These are phyloP conservation scores for Phasianus colchicus DNA, from an alignment of 2,113 vertebrate species.

Conservation along the genomic window DNA sequence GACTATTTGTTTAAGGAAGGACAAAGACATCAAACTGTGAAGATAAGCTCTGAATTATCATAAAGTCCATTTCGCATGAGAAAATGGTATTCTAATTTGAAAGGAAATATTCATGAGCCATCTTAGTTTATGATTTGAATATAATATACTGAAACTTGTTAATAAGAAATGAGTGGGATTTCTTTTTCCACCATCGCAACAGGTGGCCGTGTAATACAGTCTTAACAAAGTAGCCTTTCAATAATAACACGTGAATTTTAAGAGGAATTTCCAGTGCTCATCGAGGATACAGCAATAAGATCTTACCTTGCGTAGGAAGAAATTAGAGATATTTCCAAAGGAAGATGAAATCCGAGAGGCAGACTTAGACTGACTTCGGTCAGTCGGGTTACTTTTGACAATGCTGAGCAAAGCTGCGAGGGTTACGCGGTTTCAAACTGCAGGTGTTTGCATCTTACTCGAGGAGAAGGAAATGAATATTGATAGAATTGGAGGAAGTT, in stretches of 20 bases:
- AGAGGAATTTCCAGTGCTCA: not conserved
- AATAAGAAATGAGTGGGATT: not conserved
- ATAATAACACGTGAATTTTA: constrained; percentile 5
- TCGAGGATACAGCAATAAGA: not conserved
- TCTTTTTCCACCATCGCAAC: not conserved
- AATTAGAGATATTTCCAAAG: not conserved
- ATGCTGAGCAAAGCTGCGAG: not conserved
- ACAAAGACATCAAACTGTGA: constrained; percentile 52
- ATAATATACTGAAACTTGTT: not conserved
- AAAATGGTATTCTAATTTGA: constrained; percentile 29
- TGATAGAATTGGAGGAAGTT: not conserved
- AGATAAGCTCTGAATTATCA: constrained; percentile 55
- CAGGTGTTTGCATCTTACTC: not conserved
- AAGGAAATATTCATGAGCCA: constrained; percentile 52
- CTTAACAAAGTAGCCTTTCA: not conserved
- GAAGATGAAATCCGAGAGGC: not conserved
- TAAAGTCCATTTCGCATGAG: constrained; percentile 8
- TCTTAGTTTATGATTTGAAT: constrained; percentile 22
- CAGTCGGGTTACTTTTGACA: not conserved
- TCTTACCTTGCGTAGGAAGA: not conserved
- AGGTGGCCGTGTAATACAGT: not conserved
- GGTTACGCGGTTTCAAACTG: accelerated
- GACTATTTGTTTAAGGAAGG: constrained; percentile 9
- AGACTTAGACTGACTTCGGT: not conserved
- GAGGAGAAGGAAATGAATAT: not conserved